Base-by-base conservation (phyloP, 2,797 vertebrate genomes). In the Echeneis naucrates region DNA sequence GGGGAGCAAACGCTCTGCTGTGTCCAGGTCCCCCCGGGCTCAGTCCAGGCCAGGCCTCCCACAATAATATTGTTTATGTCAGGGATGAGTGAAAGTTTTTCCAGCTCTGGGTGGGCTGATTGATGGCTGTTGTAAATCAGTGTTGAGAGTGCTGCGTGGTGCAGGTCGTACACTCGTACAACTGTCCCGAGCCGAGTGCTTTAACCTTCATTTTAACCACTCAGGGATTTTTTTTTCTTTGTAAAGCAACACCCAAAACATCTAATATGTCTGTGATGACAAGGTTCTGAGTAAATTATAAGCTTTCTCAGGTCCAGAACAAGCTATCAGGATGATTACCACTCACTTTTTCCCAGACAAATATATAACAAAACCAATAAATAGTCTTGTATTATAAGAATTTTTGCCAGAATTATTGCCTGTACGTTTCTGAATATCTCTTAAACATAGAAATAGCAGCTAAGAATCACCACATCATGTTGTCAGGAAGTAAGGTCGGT, bases 41-140 rank as follows among this genome's bases (percentile, higher is more conserved):
- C 66, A 35, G 58, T 69, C 66, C 75, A 17, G 51, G 55, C 64
- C 60, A 8, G 58, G 48, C 56, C 75, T 14, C 60, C 64, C 69
- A 67, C 68, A 74, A 77, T 83, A 79, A 87, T 82, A 86, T 83
- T 53, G 84, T 84, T 87, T 58, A 85, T 82, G 75, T 88, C 88
- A 83, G 80, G 77, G 50, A 13, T 67, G 84, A 85, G 78, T 77
- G 75, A 87, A 86, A 80, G 88, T 87, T 89, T 88, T 76, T 77
- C 69, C 84, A 66, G 83, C 75, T 84, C 53, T 66, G 70, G 75
- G 53, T 77, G 60, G 54, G 62, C 64, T 85, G 89, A 89, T 88
- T 86, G 87, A 91, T 90, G 85, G 84, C 62, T 67, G 78, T 24
- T 77, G 89, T 89, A 87, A 87, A 89, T 92, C 83, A 84, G 21